A percentile compares a stretch with the other conserved stretches of the same genome.
Evolutionary conservation across 2,113 vertebrate genomes (phyloP).

Genomic region (Neofelis nebulosa): DNA sequence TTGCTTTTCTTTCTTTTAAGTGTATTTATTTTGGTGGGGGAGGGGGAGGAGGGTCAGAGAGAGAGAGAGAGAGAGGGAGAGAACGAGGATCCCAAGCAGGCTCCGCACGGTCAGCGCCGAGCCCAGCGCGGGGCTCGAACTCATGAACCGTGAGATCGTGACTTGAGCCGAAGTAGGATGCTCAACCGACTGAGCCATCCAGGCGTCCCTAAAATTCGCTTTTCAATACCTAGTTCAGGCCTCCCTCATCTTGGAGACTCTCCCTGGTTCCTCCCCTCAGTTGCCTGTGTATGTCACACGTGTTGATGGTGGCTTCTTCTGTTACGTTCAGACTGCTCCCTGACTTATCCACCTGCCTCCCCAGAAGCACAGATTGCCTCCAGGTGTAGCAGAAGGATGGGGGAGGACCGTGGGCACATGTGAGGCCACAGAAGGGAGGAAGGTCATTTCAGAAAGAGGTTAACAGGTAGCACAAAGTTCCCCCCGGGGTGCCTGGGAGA

Average conservation of each 20-base stretch:
- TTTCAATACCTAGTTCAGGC: background rate
- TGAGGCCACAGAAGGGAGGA: fast-evolving
- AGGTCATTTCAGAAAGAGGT: background rate
- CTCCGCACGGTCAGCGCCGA: no score
- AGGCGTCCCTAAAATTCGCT: no score
- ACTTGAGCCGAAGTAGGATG: no score
- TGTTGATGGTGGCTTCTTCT: fast-evolving
- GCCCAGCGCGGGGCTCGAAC: no score
- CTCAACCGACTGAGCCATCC: no score
- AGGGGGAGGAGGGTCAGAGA: no score
- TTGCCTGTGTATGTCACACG: background rate
- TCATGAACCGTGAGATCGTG: no score
- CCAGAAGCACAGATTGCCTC: background rate
- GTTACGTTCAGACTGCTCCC: fast-evolving
- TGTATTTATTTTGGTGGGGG: no score
- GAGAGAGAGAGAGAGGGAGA: no score
- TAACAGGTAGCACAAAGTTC: fast-evolving
- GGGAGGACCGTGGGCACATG: fast-evolving
- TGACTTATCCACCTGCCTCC: background rate
- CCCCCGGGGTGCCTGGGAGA: fast-evolving
- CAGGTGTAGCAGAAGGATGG: background rate
- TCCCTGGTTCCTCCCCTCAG: background rate
- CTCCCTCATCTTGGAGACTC: background rate
- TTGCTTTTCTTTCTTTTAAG: no score
- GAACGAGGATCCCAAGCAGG: no score